Percentiles rank a stretch among this genome's conserved stretches.
Conservation (phyloP, 2,113 vertebrate species). For the Cyprinodon variegatus region DNA sequence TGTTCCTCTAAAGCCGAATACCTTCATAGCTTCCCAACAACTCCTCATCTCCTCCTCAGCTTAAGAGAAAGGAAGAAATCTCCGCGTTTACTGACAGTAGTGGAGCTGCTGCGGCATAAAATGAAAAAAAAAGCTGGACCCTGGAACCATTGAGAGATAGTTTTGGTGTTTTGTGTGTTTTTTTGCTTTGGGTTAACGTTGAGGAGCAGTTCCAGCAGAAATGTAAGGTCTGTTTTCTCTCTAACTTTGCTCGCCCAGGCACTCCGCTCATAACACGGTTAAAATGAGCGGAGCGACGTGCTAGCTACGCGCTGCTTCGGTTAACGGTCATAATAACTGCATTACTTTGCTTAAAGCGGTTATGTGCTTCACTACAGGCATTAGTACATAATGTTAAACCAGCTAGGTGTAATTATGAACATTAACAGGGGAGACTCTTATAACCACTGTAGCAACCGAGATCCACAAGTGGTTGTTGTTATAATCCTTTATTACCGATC, state of each 20-base stretch:
- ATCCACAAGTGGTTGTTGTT: constrained; percentile 74
- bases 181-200: constrained; percentile 10
- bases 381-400: constrained; percentile 1
- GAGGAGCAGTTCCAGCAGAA: constrained; percentile 24
- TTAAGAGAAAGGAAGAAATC: constrained; percentile 33
- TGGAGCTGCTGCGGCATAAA: constrained; percentile 30
- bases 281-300: constrained; percentile 16
- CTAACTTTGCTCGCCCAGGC: constrained; percentile 65
- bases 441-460: neutral
- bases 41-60: constrained; percentile 26
- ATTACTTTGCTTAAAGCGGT: neutral
- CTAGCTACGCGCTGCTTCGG: constrained; percentile 45
- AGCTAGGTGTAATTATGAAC: neutral
- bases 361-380: neutral
- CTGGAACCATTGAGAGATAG: constrained; percentile 19
- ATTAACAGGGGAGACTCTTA: neutral
- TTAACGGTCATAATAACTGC: constrained; percentile 20
- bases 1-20: constrained; percentile 45
- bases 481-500: neutral
- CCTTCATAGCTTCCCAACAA: constrained; percentile 54
- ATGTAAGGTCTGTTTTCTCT: constrained; percentile 57
- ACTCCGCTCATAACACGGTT: constrained; percentile 2
- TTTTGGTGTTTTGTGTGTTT: constrained; percentile 2
- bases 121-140: constrained; percentile 23
- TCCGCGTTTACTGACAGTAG: constrained; percentile 5